phyloP scores from a whole-genome alignment of 2,113 vertebrate species.

The Balaenoptera acutorostrata region DNA sequence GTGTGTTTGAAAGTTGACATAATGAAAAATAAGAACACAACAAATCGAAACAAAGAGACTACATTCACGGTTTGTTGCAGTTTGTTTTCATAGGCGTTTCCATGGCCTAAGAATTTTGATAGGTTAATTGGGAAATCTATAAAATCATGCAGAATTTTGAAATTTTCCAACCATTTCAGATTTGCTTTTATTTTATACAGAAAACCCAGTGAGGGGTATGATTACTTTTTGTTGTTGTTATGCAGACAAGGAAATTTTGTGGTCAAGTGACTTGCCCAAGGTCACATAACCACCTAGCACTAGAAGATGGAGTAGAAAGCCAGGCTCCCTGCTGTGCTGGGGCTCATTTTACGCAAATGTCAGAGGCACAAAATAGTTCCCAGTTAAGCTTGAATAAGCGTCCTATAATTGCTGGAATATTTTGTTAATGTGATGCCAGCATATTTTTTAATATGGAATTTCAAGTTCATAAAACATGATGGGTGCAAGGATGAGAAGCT shows the following conservation, averaged over 20 bases:
- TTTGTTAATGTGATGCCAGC: neutral
- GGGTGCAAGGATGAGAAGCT: neutral
- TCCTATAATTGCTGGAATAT: neutral
- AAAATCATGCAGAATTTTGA: neutral
- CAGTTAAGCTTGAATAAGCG: neutral
- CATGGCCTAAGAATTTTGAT: neutral
- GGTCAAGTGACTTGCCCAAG: neutral
- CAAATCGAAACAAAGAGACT: slow-evolving; percentile 10
- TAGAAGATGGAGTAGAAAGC: neutral
- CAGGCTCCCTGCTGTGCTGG: neutral
- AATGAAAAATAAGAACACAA: slow-evolving; percentile 18
- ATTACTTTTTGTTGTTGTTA: neutral
- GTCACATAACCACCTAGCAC: neutral
- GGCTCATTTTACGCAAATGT: neutral
- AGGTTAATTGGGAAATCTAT: neutral
- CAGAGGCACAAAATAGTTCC: neutral
- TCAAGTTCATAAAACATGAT: neutral
- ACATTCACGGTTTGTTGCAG: neutral
- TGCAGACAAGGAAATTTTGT: neutral
- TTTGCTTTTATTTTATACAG: slow-evolving; percentile 24
- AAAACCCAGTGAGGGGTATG: neutral
- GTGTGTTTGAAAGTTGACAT: neutral
- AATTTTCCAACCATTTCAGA: neutral
- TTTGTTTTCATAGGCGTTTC: slow-evolving; percentile 33
- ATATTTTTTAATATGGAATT: neutral